Base-by-base conservation (phyloP, 2,797 vertebrate species). In the Malurus splendens region DNA sequence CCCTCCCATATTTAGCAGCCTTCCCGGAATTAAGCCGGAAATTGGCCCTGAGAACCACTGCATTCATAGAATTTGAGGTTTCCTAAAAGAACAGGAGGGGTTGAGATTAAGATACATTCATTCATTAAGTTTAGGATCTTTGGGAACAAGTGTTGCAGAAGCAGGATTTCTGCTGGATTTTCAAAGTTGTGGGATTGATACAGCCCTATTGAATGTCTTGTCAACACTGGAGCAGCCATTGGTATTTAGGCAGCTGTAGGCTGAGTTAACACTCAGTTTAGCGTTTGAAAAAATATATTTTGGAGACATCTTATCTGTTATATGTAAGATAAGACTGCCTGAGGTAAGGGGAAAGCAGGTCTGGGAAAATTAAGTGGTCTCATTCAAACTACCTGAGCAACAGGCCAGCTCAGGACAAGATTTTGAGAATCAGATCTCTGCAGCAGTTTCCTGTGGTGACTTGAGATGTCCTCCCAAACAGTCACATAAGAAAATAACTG, bases 1-100 rank as follows among this genome's bases (percentile, higher is more conserved):
- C 16, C 28, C 23, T 74, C 38, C 28, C 7, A 9, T 0, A 0
- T 18, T 22, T 12, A 30, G 3, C 3, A 18, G 5, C 4, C 60
- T 33, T n/a, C 14, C 45, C 3, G 0, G 11, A 33, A 20, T 10
- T 41, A 42, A 77, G 22, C 18, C 5, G 23, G 4, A 28, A 79
- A 28, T 23, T 27, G 52, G 10, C 28, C n/a, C 33, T 3, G 17
- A 70, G 24, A 66, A 55, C 9, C 2, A 2, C 10, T n/a, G 28
- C 14, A 10, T 41, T 24, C 4, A 8, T 62, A 44, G 78, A 51
- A 62, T 7, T 3, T 15, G 45, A 66, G 2, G 11, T 30, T 62
- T 74, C 38, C 3, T 16, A 36, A 68, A 70, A 28, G 23, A 9
- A 16, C 32, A 70, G 16, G 33, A 42, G 17, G 6, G 10, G 2